These are phyloP conservation scores for Heliconius sara DNA, from an alignment of 2,888 invertebrate species.

Conservation along the genomic window DNA sequence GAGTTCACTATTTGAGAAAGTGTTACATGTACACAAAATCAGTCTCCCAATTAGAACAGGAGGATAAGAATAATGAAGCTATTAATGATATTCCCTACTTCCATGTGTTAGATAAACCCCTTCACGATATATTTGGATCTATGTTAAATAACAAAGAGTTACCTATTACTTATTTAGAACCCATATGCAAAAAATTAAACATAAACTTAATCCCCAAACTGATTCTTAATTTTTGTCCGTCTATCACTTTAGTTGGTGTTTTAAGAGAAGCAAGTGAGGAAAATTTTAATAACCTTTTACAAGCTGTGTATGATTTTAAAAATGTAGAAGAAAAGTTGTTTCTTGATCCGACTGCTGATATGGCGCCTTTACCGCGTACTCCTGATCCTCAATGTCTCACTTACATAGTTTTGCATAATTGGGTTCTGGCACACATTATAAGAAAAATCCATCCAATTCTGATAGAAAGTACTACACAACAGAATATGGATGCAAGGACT, in stretches of 20 bases:
- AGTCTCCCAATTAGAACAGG: conserved; percentile 79
- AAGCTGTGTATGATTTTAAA: conserved; percentile 74
- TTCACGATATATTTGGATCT: conserved; percentile 86
- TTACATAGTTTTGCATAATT: conserved; percentile 87
- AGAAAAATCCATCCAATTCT: conserved; percentile 85
- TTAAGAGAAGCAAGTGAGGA: conserved; percentile 70
- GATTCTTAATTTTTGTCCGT: conserved; percentile 88
- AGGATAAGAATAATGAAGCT: conserved; percentile 63
- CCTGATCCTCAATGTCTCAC: conserved; percentile 83
- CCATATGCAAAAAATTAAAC: conserved; percentile 87
- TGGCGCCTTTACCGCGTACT: conserved; percentile 71
- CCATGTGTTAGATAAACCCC: conserved; percentile 78
- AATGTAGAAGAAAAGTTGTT: conserved; percentile 79
- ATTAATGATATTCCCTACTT: conserved; percentile 72
- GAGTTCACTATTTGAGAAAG: conserved; percentile 79
- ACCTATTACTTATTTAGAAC: conserved; percentile 87
- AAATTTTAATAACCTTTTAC: conserved; percentile 70
- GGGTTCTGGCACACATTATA: conserved; percentile 88
- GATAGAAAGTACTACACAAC: conserved; percentile 74
- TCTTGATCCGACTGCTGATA: conserved; percentile 73
- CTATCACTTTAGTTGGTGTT: conserved; percentile 77
- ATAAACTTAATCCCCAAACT: conserved; percentile 90
- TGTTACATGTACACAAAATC: conserved; percentile 85
- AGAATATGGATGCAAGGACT: conserved; percentile 83
- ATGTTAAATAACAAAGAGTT: conserved; percentile 87